Percentiles rank a stretch among this genome's conserved stretches.
phyloP scores from a whole-genome alignment of 2,888 invertebrate genomes.

The Hylaea fasciaria region DNA sequence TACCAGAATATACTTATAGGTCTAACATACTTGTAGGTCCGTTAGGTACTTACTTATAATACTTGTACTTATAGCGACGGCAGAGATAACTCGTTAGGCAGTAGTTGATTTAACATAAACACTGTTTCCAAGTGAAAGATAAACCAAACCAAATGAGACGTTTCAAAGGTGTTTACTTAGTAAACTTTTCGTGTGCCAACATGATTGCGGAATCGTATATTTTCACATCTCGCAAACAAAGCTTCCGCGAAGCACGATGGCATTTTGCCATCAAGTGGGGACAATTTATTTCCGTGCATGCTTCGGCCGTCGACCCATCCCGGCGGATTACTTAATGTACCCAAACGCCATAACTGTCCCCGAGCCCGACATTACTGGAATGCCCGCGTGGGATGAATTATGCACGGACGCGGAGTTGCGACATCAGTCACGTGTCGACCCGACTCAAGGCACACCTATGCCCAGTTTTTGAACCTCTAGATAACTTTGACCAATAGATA shows the following conservation, averaged over 20 bases:
- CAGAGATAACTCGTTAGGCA: too few species aligned
- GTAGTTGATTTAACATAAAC: too few species aligned
- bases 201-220: not conserved
- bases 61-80: too few species aligned
- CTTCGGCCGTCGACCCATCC: constrained; percentile 21
- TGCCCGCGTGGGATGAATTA: constrained; percentile 47
- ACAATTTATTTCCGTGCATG: constrained; percentile 22
- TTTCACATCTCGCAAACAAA: constrained; percentile 12
- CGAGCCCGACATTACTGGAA: constrained; percentile 20
- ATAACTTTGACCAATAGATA: too few species aligned
- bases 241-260: not conserved
- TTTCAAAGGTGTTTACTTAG: not conserved
- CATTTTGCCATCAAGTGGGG: constrained; percentile 19
- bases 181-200: not conserved
- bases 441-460: constrained; percentile 38
- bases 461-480: not conserved
- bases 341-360: constrained; percentile 31
- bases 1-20: too few species aligned
- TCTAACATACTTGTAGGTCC: too few species aligned
- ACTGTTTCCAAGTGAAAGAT: too few species aligned
- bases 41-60: too few species aligned
- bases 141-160: too few species aligned
- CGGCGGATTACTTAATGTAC: constrained; percentile 30
- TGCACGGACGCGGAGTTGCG: constrained; percentile 46
- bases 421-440: constrained; percentile 65